Percentiles rank a stretch among this genome's conserved stretches.
Evolutionary conservation across 2,113 vertebrate genomes (phyloP).

Genomic region (Poeciliopsis turrubarensis): DNA sequence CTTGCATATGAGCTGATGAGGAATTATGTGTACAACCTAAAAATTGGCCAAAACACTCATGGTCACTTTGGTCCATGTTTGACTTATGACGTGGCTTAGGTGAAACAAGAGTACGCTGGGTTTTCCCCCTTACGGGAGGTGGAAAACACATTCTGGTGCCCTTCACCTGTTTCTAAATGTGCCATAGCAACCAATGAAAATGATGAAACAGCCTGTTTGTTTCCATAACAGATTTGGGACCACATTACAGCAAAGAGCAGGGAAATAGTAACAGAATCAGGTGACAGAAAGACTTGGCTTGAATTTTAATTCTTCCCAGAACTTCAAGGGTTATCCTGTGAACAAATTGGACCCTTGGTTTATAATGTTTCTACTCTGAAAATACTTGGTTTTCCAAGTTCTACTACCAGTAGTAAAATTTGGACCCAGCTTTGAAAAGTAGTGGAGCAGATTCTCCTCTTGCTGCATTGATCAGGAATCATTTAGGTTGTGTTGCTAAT

Average conservation of each 20-base stretch:
- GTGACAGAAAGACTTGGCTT: conserved; percentile 44
- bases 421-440: too few relatives aligned
- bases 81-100: conserved; percentile 53
- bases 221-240: conserved; percentile 50
- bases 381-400: too few relatives aligned
- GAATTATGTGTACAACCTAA: too few relatives aligned
- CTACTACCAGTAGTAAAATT: too few relatives aligned
- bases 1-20: too few relatives aligned
- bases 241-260: conserved; percentile 10
- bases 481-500: too few relatives aligned
- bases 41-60: conserved; percentile 3
- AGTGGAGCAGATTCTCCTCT: too few relatives aligned
- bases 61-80: conserved; percentile 19
- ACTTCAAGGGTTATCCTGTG: conserved; percentile 50
- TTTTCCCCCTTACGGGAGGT: conserved; percentile 25
- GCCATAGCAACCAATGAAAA: conserved; percentile 54
- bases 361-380: neutral
- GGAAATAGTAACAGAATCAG: conserved; percentile 52
- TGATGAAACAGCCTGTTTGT: conserved; percentile 54
- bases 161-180: conserved; percentile 66
- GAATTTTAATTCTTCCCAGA: conserved; percentile 33
- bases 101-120: conserved; percentile 30
- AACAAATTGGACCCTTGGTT: conserved; percentile 8
- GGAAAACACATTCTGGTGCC: conserved; percentile 32
- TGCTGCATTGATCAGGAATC: too few relatives aligned